A percentile compares a stretch with the other conserved stretches of the same genome.
Evolutionary conservation across 2,113 vertebrate species (phyloP).

Genomic region (Varanus komodoensis): DNA sequence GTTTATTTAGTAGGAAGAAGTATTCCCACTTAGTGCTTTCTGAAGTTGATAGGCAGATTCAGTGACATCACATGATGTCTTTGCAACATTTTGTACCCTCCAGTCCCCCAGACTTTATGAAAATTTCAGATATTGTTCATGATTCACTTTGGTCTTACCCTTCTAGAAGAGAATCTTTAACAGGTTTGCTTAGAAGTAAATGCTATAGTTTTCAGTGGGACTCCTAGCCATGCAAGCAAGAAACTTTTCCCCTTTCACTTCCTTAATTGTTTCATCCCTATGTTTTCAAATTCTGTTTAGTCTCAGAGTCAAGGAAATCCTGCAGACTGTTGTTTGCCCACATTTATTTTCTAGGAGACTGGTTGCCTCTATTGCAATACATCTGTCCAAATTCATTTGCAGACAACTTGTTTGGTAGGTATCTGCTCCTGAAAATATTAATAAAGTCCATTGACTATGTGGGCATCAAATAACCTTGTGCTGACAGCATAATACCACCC

Average conservation of each 20-base stretch:
- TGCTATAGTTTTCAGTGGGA: too few species aligned
- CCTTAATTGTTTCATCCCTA: background rate
- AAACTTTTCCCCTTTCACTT: background rate
- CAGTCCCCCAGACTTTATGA: background rate
- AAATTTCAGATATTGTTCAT: background rate
- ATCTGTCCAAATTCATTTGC: constrained; percentile 26
- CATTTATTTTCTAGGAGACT: background rate
- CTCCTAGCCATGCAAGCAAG: too few species aligned
- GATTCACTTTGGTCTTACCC: background rate
- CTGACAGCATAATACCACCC: constrained; percentile 56
- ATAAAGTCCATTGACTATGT: constrained; percentile 26
- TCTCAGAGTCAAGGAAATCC: background rate
- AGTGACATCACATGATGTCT: constrained; percentile 10
- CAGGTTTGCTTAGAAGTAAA: too few species aligned
- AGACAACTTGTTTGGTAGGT: background rate
- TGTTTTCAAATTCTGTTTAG: background rate
- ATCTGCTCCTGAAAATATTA: constrained; percentile 45
- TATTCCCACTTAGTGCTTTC: background rate
- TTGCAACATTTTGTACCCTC: background rate
- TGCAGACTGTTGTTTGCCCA: background rate
- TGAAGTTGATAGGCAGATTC: background rate
- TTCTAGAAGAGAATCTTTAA: background rate
- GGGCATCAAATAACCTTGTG: constrained; percentile 55
- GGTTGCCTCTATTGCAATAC: constrained; percentile 23
- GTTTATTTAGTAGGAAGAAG: background rate